These are phyloP conservation scores for Micrasema longulum DNA, from an alignment of 1,140 invertebrate species.

Conservation along the genomic window DNA sequence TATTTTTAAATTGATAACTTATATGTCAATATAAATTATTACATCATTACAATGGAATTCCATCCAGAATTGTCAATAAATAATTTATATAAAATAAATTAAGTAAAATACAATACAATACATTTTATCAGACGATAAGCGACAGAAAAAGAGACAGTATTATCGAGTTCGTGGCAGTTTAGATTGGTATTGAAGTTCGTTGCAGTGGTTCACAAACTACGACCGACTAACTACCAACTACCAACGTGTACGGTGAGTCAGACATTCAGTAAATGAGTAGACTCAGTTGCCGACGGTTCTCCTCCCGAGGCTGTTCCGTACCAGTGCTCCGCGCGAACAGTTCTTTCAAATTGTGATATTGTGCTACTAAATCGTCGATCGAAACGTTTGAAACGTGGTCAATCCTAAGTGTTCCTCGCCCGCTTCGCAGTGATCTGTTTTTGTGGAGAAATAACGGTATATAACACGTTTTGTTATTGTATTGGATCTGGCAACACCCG, in stretches of 20 bases:
- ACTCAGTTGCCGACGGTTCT: constrained; percentile 11
- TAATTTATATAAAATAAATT: too few relatives aligned
- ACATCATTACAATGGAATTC: too few relatives aligned
- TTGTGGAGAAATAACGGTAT: constrained; percentile 30
- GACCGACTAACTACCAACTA: neutral
- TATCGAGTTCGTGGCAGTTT: too few relatives aligned
- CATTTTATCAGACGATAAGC: too few relatives aligned
- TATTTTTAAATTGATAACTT: too few relatives aligned
- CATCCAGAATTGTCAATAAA: too few relatives aligned
- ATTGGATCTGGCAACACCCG: constrained; percentile 29
- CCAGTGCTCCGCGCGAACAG: neutral
- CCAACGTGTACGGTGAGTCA: constrained; percentile 4
- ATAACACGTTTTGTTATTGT: constrained; percentile 26
- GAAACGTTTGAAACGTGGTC: constrained; percentile 19
- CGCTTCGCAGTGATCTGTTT: constrained; percentile 10
- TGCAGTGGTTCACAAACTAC: too few relatives aligned
- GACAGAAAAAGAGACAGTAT: neutral
- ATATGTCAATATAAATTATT: too few relatives aligned
- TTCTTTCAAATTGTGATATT: constrained; percentile 13
- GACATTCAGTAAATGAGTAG: neutral
- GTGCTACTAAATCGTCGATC: constrained; percentile 26
- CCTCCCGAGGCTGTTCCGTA: neutral
- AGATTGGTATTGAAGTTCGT: neutral
- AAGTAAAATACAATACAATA: too few relatives aligned
- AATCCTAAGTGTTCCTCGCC: constrained; percentile 23